Evolutionary conservation across 2,888 invertebrate species (phyloP).

Genomic region (Tipula helvola): DNA sequence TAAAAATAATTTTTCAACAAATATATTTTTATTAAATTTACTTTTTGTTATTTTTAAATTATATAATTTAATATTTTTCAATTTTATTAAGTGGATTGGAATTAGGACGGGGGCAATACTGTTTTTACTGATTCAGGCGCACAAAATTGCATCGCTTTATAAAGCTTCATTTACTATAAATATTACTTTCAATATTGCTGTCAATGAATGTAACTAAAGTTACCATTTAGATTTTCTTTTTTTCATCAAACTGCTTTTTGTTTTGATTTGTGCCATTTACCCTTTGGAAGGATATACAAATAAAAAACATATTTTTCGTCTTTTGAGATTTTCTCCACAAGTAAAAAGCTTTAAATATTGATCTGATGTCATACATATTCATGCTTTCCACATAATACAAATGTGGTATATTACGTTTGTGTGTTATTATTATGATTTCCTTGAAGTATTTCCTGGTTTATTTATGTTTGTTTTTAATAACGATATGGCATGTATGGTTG

Average conservation of each 20-base stretch:
- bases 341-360: not conserved
- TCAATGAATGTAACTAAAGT: not conserved
- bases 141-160: not conserved
- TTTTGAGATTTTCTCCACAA: not conserved
- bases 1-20: not conserved
- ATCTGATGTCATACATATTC: not conserved
- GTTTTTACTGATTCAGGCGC: not conserved
- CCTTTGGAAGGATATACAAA: not conserved
- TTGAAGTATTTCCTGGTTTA: not conserved
- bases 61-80: not conserved
- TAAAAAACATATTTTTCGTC: not conserved
- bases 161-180: not conserved
- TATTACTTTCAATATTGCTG: too few relatives aligned
- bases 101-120: not conserved
- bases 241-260: not conserved
- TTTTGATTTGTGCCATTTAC: not conserved
- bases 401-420: not conserved
- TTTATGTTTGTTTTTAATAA: not conserved
- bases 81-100: not conserved
- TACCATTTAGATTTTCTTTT: not conserved
- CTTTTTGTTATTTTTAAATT: not conserved
- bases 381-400: not conserved
- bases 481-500: not conserved
- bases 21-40: conserved; percentile 4
- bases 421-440: not conserved